These are phyloP conservation scores for Drosophila kuntzei DNA, from an alignment of 2,888 invertebrate genomes.

Conservation along the genomic window DNA sequence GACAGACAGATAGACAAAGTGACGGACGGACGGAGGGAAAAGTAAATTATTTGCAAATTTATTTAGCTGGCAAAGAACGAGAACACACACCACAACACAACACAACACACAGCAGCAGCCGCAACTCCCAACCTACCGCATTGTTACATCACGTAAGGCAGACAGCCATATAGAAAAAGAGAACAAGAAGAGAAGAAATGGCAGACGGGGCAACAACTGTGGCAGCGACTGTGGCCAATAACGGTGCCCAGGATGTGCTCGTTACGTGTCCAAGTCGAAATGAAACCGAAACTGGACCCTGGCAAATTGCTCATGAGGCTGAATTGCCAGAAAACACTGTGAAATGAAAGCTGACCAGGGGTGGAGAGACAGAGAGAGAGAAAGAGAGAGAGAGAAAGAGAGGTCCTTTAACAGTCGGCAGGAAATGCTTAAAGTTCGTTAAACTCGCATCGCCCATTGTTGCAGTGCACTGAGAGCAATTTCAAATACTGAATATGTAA, in stretches of 20 bases:
- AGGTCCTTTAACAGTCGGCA: conserved; percentile 56
- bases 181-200: conserved; percentile 11
- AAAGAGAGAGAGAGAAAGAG: neutral
- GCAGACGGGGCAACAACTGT: conserved; percentile 6
- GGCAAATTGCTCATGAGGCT: conserved; percentile 60
- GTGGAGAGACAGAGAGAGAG: conserved; percentile 9
- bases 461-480: conserved; percentile 43
- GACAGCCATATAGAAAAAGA: conserved; percentile 32
- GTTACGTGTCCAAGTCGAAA: conserved; percentile 67
- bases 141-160: conserved; percentile 75
- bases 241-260: conserved; percentile 65
- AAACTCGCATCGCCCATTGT: conserved; percentile 70
- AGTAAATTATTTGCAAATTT: conserved; percentile 78
- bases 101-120: conserved; percentile 7
- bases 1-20: conserved; percentile 20
- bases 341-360: conserved; percentile 64
- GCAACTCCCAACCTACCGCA: conserved; percentile 76
- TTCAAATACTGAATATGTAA: too few relatives aligned
- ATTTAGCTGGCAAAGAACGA: conserved; percentile 56
- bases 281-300: conserved; percentile 79
- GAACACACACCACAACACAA: conserved; percentile 10
- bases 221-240: conserved; percentile 34
- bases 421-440: conserved; percentile 78
- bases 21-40: conserved; percentile 37
- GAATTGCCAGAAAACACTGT: conserved; percentile 63